Conservation (phyloP, 2,113 vertebrate species). For the Pluvianellus socialis region DNA sequence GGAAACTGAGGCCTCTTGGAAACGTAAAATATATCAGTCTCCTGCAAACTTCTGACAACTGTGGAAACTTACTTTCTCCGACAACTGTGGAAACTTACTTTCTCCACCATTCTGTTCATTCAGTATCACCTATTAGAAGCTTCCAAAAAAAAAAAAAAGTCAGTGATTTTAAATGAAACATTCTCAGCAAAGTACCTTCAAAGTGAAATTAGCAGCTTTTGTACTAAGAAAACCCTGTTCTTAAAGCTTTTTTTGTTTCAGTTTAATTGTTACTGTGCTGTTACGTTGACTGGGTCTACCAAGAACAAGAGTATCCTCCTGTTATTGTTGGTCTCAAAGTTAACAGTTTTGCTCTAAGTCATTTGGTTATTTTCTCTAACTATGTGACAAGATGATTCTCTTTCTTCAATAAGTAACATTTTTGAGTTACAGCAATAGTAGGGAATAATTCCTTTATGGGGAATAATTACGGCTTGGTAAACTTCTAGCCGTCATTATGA, state of each 20-base stretch:
- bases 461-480: background rate
- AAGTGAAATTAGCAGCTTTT: background rate
- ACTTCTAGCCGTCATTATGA: background rate
- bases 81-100: background rate
- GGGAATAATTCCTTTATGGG: background rate
- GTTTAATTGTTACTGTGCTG: background rate
- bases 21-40: background rate
- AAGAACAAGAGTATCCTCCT: background rate
- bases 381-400: background rate
- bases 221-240: background rate
- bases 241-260: background rate
- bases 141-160: background rate
- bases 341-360: background rate
- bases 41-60: background rate
- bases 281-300: background rate
- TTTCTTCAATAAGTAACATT: background rate
- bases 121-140: background rate
- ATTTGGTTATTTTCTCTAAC: background rate
- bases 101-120: background rate
- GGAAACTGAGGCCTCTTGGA: background rate
- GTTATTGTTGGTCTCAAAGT: background rate
- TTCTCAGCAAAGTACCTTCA: background rate
- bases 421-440: background rate
- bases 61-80: background rate
- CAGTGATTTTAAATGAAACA: background rate